These are phyloP conservation scores for Drosophila fungiperda DNA, from an alignment of 2,888 invertebrate species.

Conservation along the genomic window DNA sequence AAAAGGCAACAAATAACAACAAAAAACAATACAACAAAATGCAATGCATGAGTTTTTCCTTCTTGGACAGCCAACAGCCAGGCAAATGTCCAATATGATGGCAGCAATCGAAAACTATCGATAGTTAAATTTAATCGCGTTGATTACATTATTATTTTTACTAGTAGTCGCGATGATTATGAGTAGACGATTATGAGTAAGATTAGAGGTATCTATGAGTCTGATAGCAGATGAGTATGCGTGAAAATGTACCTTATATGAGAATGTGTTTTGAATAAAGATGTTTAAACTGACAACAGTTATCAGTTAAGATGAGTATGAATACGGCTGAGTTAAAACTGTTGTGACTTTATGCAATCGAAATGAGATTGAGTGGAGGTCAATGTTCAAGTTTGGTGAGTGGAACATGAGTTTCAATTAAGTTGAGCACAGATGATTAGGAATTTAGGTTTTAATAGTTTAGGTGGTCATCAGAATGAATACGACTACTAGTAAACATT, in stretches of 20 bases:
- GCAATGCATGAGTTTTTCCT: not conserved
- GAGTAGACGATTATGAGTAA: not conserved
- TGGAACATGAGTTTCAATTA: not conserved
- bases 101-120: conserved; percentile 3
- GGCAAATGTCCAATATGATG: conserved; percentile 31
- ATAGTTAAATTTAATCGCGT: conserved; percentile 3
- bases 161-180: not conserved
- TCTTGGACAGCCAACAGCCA: conserved; percentile 41
- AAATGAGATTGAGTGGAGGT: not conserved
- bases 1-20: not conserved
- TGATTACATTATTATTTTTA: no score
- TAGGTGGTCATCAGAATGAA: not conserved
- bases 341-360: not conserved
- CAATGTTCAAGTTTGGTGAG: not conserved
- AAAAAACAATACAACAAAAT: not conserved
- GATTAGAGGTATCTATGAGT: not conserved
- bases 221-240: not conserved
- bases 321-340: no score
- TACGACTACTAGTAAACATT: not conserved
- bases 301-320: not conserved
- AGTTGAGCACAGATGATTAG: not conserved
- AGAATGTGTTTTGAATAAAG: not conserved
- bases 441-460: not conserved
- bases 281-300: not conserved
- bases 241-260: not conserved